Evolutionary conservation across 2,888 invertebrate species (phyloP), one percentile per base, ranked within the genome.

Genomic region (Hirtodrosophila duncani): DNA sequence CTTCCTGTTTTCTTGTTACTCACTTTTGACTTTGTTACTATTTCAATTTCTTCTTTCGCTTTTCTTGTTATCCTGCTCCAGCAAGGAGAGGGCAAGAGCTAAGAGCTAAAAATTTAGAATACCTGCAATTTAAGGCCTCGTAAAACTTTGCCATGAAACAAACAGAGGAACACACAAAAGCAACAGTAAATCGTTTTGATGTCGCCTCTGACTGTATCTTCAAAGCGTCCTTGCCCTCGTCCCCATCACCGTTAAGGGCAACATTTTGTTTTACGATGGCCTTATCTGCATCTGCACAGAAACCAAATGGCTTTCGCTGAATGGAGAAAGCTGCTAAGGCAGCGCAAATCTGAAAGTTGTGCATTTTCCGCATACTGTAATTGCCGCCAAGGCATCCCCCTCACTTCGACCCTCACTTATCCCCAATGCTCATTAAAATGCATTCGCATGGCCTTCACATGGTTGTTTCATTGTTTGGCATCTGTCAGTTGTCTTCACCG

Each of bases 41-140:
- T n/a, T n/a, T n/a, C n/a, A n/a, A n/a, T n/a, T n/a, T n/a, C n/a
- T n/a, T n/a, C n/a, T n/a, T n/a, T n/a, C n/a, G n/a, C n/a, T n/a
- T n/a, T n/a, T n/a, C n/a, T n/a, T n/a, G n/a, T n/a, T n/a, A n/a
- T n/a, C n/a, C n/a, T n/a, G n/a, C n/a, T n/a, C n/a, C n/a, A n/a
- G n/a, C n/a, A n/a, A n/a, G n/a, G n/a, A n/a, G n/a, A n/a, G n/a
- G n/a, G n/a, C n/a, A n/a, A n/a, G n/a, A n/a, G n/a, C n/a, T n/a
- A n/a, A n/a, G n/a, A n/a, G n/a, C n/a, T n/a, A n/a, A n/a, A 29
- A 49, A 51, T 57, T 62, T 63, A 48, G 43, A 62, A 63, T 58
- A 59, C 7, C 59, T 63, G 44, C 51, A 48, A 65, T 60, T 63
- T 63, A 50, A 65, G 61, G 20, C 66, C 55, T 65, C 65, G 61